A percentile compares a stretch with the other conserved stretches of the same genome.
These are phyloP conservation scores for Pelosia muscerda DNA, from an alignment of 2,888 invertebrate species.

Conservation along the genomic window DNA sequence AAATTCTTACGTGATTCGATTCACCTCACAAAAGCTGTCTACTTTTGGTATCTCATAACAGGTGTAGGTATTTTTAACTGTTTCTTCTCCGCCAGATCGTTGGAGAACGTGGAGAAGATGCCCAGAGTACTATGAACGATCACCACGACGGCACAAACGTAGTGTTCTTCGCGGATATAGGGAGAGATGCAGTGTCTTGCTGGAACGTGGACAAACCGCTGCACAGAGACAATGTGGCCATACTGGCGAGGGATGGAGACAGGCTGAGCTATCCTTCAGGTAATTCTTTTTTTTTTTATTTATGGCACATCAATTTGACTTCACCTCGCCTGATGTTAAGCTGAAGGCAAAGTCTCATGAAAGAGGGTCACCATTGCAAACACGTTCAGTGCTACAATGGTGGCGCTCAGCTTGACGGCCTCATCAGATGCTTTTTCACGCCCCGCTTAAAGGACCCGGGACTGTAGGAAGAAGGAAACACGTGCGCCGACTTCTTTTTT, in stretches of 20 bases:
- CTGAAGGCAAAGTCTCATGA: too few relatives aligned
- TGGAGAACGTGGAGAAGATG: constrained; percentile 88
- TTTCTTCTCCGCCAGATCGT: constrained; percentile 53
- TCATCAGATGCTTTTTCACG: background rate
- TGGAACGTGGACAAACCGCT: constrained; percentile 89
- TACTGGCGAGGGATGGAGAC: constrained; percentile 87
- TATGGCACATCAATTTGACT: too few relatives aligned
- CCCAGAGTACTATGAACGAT: constrained; percentile 90
- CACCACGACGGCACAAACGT: constrained; percentile 88
- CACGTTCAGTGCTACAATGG: too few relatives aligned
- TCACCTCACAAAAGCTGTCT: too few relatives aligned
- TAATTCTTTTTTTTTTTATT: constrained; percentile 29
- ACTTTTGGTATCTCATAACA: too few relatives aligned
- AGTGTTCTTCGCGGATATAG: constrained; percentile 90
- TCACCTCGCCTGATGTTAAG: too few relatives aligned
- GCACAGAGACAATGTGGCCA: constrained; percentile 80
- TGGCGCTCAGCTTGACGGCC: too few relatives aligned
- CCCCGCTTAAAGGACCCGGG: too few relatives aligned
- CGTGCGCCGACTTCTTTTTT: too few relatives aligned
- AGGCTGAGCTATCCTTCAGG: constrained; percentile 90
- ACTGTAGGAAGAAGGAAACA: too few relatives aligned
- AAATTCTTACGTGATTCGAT: too few relatives aligned
- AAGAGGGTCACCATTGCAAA: too few relatives aligned
- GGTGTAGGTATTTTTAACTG: background rate
- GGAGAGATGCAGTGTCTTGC: constrained; percentile 90